Evolutionary conservation across 2,797 vertebrate species (phyloP).

Genomic region (Phaenicophaeus curvirostris): DNA sequence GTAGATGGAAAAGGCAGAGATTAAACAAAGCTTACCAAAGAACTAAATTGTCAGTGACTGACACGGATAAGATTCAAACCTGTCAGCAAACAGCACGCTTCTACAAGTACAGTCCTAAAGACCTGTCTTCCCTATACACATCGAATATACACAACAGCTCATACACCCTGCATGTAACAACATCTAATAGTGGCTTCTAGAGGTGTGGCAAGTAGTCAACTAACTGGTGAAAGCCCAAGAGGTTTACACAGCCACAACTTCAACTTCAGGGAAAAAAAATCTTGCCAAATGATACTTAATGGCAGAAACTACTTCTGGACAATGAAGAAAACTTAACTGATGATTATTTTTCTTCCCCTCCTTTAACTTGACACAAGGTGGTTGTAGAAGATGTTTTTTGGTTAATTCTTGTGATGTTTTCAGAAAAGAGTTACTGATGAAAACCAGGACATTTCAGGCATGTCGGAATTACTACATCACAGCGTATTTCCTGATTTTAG

Average conservation of each 20-base stretch:
- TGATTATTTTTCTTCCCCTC: neutral
- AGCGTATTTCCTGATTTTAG: neutral
- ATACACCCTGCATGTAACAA: neutral
- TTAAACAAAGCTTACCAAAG: conserved; percentile 36
- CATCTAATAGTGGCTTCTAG: neutral
- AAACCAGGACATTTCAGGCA: neutral
- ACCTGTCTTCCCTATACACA: neutral
- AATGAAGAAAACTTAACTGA: neutral
- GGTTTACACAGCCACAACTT: neutral
- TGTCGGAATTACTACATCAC: neutral
- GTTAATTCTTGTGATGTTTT: neutral
- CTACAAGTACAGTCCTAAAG: neutral
- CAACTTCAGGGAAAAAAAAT: neutral
- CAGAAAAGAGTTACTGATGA: neutral
- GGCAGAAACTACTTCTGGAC: neutral
- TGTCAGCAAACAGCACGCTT: neutral
- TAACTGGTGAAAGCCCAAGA: neutral
- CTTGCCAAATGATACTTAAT: neutral
- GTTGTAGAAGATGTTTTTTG: neutral
- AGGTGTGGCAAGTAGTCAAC: neutral
- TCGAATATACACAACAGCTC: neutral
- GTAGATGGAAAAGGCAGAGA: conserved; percentile 21
- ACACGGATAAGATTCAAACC: neutral
- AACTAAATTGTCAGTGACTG: neutral
- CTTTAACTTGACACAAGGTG: neutral